Base-by-base conservation (phyloP, 2,797 vertebrate genomes). In the Clarias platycephalus region DNA sequence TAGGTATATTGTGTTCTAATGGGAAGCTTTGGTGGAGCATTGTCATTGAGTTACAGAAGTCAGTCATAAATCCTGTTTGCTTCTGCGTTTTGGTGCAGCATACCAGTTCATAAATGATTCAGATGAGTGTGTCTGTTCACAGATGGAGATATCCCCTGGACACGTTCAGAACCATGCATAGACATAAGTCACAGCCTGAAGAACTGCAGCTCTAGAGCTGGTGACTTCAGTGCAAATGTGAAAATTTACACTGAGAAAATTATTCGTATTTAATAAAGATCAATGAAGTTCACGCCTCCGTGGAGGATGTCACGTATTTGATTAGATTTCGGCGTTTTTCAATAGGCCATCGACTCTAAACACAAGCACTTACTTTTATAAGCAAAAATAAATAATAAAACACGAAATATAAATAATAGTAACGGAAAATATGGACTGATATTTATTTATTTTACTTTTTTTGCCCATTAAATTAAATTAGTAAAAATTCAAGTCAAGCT, bases 61-160 rank as follows among this genome's bases (percentile, higher is more conserved):
- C 91, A 90, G 85, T 93, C 91, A 94, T 93, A 94, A 94, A 95
- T 93, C 92, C 90, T 87, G 90, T 89, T 86, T 87, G 88, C 89
- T 81, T 89, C 92, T 88, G 76, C 89, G 83, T 89, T 93, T 91
- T 86, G 87, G 93, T 93, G 94, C 92, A 92, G 89, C 89, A 91
- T 64, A 86, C 71, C 79, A 85, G 79, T 74, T 92, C 88, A 88
- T 88, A 87, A 85, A 93, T 94, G 94, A 94, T 94, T 95, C 94
- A 95, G 88, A 90, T 86, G 87, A 85, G 88, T 63, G 91, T 93
- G 92, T 94, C 93, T 93, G 81, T 89, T 86, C 83, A 91, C 91
- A 92, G 92, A 96, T 95, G 94, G 95, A 95, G 94, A 95, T 90
- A 87, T 95, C 90, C 90, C 92, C 88, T 92, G 93, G 92, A 80